Percentiles rank a stretch among this genome's conserved stretches.
Conservation (phyloP, 2,797 vertebrate species). For the Prionace glauca region DNA sequence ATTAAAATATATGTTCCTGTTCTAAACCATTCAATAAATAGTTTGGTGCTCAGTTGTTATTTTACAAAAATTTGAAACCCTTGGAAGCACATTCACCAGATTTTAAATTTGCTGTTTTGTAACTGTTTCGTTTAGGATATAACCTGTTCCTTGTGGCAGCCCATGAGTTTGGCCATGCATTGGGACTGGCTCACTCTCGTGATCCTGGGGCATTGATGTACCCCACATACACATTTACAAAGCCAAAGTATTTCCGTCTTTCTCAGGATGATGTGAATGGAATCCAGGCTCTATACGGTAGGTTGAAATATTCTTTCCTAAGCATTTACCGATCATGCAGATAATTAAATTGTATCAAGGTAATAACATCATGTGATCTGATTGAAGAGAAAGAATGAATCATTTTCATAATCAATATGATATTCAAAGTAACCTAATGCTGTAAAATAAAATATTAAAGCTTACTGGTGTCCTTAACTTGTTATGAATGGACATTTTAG, state of each 20-base stretch:
- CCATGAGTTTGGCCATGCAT: constrained; percentile 71
- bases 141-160: constrained; percentile 70
- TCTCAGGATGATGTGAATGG: constrained; percentile 64
- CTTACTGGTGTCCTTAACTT: neutral
- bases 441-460: neutral
- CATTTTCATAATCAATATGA: neutral
- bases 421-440: neutral
- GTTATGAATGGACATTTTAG: neutral
- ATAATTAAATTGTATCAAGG: neutral
- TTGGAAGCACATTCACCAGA: neutral
- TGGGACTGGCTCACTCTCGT: constrained; percentile 68
- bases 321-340: neutral
- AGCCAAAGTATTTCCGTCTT: constrained; percentile 55
- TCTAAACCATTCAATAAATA: neutral
- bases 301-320: constrained; percentile 43
- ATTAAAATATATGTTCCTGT: neutral
- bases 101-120: constrained; percentile 40
- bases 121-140: constrained; percentile 56
- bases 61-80: neutral
- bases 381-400: neutral
- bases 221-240: constrained; percentile 61
- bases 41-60: neutral
- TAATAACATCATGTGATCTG: neutral
- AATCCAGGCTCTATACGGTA: constrained; percentile 72
- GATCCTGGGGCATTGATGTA: constrained; percentile 67